phyloP scores from a whole-genome alignment of 2,888 invertebrate species.

The Microctonus brassicae region DNA sequence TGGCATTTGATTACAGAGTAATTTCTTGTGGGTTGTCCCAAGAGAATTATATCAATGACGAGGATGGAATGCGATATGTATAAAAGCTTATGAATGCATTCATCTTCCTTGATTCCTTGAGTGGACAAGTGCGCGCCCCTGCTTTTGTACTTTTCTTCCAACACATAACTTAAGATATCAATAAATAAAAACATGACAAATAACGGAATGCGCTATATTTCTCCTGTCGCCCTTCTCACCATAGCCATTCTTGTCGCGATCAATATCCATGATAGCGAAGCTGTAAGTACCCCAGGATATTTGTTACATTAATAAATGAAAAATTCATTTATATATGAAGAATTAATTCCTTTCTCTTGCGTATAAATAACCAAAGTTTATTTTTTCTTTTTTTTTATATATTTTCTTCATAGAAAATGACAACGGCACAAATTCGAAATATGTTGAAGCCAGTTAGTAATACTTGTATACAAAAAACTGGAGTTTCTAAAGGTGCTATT shows the following conservation, averaged over 20 bases:
- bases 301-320: background rate
- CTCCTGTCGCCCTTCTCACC: slow-evolving; percentile 47
- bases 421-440: slow-evolving; percentile 74
- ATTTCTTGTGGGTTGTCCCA: background rate
- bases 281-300: slow-evolving; percentile 61
- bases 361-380: slow-evolving; percentile 20
- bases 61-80: background rate
- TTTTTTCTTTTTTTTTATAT: background rate
- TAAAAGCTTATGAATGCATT: background rate
- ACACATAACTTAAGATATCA: background rate
- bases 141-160: background rate
- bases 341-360: no score
- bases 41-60: background rate
- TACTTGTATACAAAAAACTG: slow-evolving; percentile 76
- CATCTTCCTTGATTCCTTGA: background rate
- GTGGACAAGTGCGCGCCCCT: background rate
- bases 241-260: slow-evolving; percentile 32
- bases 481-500: slow-evolving; percentile 73
- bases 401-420: slow-evolving; percentile 51
- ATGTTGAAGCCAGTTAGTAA: slow-evolving; percentile 77
- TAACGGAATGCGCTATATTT: slow-evolving; percentile 7
- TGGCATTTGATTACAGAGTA: background rate
- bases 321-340: slow-evolving; percentile 23
- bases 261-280: slow-evolving; percentile 68
- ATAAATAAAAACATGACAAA: slow-evolving; percentile 12